Evolutionary conservation across 2,888 invertebrate genomes (phyloP), one percentile per base, ranked within the genome.

Genomic region (Aspidiotus destructor): DNA sequence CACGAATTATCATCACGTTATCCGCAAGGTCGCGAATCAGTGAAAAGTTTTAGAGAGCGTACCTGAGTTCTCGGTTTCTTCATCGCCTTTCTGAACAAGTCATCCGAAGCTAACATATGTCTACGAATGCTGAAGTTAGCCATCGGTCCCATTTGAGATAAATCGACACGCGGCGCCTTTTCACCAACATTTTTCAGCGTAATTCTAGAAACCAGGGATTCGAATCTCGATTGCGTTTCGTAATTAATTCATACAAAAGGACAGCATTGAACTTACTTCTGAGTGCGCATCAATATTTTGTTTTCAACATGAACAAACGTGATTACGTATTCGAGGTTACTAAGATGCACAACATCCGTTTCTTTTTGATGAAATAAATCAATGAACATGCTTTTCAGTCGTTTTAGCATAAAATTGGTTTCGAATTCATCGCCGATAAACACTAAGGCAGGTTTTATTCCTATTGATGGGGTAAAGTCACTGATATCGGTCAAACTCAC

Each of bases 391-490:
- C 89, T 96, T 76, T 92, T 92, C 17, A 98, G 79, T 72, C 95
- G 84, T 73, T 85, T 85, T 72, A 90, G 82, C 71, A 92, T 92
- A 71, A 88, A 81, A 74, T 86, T 84, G 72, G 87, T 83, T 28
- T 93, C 89, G 86, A 97, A 99, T 3, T 85, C 82, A 60, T 94
- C 89, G 0, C 99, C 98, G 77, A 91, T 87, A 75, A 99, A 96
- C 17, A 96, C 77, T 7, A 99, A 78, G 74, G 92, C 88, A 0
- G 98, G 97, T 78, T 98, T 99, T 0, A 86, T 84, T 7, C 93
- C 96, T 7, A 85, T 79, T 65, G 87, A 84, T 0, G 93, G 96
- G 7, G 85, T 79, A 67, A 87, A 84, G 68, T 84, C 84, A 71
- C 85, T 85, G 75, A 95, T 93, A 58, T 90, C 89, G 16, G 83